phyloP scores from a whole-genome alignment of 2,888 invertebrate species.

The Tribolium freemani region DNA sequence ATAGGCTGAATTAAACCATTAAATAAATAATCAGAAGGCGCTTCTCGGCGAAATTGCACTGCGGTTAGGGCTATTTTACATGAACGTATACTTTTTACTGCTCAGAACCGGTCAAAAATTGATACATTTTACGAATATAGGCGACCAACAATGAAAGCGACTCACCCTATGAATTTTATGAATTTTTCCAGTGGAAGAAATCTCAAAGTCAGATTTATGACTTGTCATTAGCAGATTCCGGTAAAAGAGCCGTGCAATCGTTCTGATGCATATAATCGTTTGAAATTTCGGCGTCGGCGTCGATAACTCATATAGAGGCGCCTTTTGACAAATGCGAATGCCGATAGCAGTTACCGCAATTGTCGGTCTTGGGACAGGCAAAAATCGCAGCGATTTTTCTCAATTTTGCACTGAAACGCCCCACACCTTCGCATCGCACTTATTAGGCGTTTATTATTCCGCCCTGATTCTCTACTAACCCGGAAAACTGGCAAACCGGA shows the following conservation, averaged over 20 bases:
- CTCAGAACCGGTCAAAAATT: background rate
- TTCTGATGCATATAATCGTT: slow-evolving; percentile 30
- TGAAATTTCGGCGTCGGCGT: slow-evolving; percentile 29
- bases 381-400: slow-evolving; percentile 59
- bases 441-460: slow-evolving; percentile 47
- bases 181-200: background rate
- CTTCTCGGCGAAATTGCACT: slow-evolving; percentile 39
- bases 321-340: slow-evolving; percentile 59
- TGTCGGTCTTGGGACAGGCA: slow-evolving; percentile 54
- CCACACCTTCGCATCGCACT: slow-evolving; percentile 10
- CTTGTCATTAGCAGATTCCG: slow-evolving; percentile 28
- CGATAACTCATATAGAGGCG: slow-evolving; percentile 57
- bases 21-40: slow-evolving; percentile 59
- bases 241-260: slow-evolving; percentile 27
- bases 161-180: background rate
- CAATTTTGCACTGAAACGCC: slow-evolving; percentile 50
- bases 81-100: slow-evolving; percentile 36
- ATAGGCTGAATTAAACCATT: slow-evolving; percentile 61
- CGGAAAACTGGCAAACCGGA: slow-evolving; percentile 46
- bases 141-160: too few species aligned
- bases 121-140: background rate
- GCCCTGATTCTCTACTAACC: slow-evolving; percentile 44
- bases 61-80: slow-evolving; percentile 18
- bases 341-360: slow-evolving; percentile 60
- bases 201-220: slow-evolving; percentile 10